A percentile compares a stretch with the other conserved stretches of the same genome.
These are phyloP conservation scores for Nothobranchius kuhntae DNA, from an alignment of 2,113 vertebrate genomes.

Conservation along the genomic window DNA sequence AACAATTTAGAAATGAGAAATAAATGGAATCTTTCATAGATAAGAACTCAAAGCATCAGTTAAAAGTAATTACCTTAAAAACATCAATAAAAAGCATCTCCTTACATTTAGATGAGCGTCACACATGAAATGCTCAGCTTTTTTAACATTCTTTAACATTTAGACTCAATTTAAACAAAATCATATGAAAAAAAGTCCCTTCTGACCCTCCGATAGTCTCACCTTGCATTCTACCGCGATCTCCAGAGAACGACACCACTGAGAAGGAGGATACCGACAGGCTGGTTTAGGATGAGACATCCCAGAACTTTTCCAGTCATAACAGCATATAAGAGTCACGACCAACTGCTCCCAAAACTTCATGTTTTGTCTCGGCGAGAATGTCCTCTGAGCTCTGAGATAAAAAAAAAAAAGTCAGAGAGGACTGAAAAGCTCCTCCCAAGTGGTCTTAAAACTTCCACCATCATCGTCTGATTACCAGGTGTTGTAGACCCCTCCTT, in stretches of 20 bases:
- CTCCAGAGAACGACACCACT: conserved; percentile 82
- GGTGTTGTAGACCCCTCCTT: not conserved
- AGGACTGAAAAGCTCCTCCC: not conserved
- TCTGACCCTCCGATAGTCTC: conserved; percentile 23
- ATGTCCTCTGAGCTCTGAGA: not conserved
- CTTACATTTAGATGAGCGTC: no score
- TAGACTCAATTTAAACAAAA: not conserved
- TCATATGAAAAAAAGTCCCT: no score
- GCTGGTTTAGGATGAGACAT: conserved; percentile 48
- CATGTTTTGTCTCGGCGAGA: conserved; percentile 37
- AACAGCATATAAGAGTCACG: conserved; percentile 35
- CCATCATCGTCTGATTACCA: conserved; percentile 26
- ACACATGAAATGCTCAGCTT: no score
- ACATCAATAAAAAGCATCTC: no score
- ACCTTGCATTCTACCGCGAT: conserved; percentile 80
- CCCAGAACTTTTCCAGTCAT: not conserved
- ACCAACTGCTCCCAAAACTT: conserved; percentile 1
- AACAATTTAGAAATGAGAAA: no score
- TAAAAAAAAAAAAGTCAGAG: not conserved
- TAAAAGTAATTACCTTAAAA: no score
- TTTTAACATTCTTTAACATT: not conserved
- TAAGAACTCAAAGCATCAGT: no score
- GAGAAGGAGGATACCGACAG: conserved; percentile 77
- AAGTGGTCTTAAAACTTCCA: not conserved
- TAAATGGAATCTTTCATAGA: no score